Conservation (phyloP, 2,797 vertebrate genomes). For the Gobionotothen gibberifrons region DNA sequence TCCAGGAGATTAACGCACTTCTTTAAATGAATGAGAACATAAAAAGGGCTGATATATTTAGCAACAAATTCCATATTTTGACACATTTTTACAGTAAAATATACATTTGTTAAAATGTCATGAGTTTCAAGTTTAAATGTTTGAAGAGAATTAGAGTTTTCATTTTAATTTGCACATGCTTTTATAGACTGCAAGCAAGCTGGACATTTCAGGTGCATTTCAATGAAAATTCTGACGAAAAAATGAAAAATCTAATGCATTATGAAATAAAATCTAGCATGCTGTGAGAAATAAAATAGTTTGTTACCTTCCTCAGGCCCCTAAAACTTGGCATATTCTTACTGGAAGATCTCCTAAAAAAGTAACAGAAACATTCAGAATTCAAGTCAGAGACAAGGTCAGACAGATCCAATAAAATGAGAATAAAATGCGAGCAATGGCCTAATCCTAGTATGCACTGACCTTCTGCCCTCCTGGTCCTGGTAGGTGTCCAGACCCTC, state of each 20-base stretch:
- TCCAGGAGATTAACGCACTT: neutral
- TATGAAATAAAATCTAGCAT: neutral
- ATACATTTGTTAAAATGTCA: neutral
- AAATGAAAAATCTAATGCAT: neutral
- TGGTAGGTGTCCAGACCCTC: slow-evolving; percentile 96
- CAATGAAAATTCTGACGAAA: neutral
- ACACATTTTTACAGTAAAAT: neutral
- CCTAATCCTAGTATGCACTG: slow-evolving; percentile 61
- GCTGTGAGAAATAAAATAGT: neutral
- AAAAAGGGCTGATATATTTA: neutral
- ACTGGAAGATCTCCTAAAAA: slow-evolving; percentile 83
- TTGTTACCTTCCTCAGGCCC: slow-evolving; percentile 91
- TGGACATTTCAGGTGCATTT: neutral
- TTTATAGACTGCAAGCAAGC: neutral
- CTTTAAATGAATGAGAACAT: neutral
- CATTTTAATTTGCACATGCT: neutral
- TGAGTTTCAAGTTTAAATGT: neutral
- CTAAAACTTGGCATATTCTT: slow-evolving; percentile 90
- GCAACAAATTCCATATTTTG: neutral
- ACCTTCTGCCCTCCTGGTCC: slow-evolving; percentile 92
- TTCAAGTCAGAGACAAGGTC: neutral
- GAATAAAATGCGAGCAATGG: neutral
- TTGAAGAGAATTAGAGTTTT: neutral
- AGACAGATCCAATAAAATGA: neutral
- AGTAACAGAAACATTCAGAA: neutral